Evolutionary conservation across 2,888 invertebrate genomes (phyloP).

Genomic region (Syrista parreyssii): DNA sequence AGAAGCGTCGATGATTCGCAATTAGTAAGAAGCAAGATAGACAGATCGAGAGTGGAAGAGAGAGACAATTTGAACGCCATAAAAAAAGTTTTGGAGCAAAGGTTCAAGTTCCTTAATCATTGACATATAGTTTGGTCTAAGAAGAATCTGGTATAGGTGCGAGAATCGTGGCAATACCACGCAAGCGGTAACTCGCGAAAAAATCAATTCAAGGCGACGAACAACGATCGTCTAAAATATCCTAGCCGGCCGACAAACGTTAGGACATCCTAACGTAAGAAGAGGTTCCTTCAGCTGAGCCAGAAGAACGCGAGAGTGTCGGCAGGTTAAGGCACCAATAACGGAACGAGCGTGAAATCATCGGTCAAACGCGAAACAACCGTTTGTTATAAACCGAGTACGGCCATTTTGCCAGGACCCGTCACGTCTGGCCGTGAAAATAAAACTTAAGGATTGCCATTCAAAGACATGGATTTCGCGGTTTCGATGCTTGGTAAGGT

Average conservation of each 20-base stretch:
- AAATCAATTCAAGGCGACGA: slow-evolving; percentile 42
- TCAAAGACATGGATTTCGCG: neutral
- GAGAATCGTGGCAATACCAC: slow-evolving; percentile 24
- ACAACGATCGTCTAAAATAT: slow-evolving; percentile 6
- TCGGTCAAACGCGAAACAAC: slow-evolving; percentile 24
- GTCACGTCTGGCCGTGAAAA: slow-evolving; percentile 47
- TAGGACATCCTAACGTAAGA: neutral
- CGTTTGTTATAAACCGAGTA: slow-evolving; percentile 57
- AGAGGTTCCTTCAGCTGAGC: neutral
- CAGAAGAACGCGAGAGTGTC: neutral
- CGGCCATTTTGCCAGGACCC: slow-evolving; percentile 62
- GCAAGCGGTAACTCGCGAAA: slow-evolving; percentile 43
- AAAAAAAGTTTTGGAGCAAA: neutral
- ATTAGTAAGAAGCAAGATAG: no score
- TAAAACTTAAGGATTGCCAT: neutral
- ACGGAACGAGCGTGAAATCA: neutral
- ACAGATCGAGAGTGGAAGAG: no score
- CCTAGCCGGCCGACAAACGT: neutral
- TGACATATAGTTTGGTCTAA: neutral
- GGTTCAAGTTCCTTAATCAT: neutral
- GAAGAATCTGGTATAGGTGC: no score
- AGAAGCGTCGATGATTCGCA: no score
- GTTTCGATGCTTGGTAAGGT: neutral
- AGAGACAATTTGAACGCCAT: no score
- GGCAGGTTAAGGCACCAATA: neutral